Conservation (phyloP, 2,113 vertebrate species). For the Cichladusa arquata region DNA sequence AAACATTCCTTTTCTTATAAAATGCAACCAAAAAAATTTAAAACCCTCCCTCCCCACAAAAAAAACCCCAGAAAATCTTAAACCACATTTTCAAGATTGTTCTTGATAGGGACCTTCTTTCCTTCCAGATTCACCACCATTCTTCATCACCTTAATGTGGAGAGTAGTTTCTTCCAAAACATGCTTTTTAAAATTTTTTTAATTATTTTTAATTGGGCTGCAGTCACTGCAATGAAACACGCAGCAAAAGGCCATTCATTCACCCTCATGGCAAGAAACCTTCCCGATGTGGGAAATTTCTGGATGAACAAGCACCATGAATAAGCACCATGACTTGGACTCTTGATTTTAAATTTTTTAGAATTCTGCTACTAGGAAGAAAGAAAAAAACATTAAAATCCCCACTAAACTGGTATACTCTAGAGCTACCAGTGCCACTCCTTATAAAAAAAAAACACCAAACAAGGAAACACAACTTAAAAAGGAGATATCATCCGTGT, state of each 20-base stretch:
- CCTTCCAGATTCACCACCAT: not conserved
- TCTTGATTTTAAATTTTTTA: not conserved
- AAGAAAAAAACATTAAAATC: not conserved
- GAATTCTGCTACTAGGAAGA: not conserved
- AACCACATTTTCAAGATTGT: too few relatives aligned
- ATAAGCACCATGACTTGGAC: not conserved
- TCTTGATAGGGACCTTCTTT: not conserved
- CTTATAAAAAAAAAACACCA: not conserved
- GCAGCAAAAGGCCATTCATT: not conserved
- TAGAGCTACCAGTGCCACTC: fast-evolving
- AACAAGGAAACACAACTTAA: not conserved
- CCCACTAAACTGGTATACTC: fast-evolving
- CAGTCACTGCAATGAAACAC: fast-evolving
- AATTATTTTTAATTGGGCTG: not conserved
- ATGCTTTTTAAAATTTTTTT: not conserved
- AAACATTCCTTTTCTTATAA: not conserved
- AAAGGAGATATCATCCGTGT: not conserved
- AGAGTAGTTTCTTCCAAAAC: not conserved
- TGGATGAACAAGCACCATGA: not conserved
- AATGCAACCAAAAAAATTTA: too few relatives aligned
- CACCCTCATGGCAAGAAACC: not conserved
- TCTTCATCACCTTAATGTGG: not conserved
- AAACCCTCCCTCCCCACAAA: too few relatives aligned
- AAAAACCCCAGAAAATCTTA: too few relatives aligned
- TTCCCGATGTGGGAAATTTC: not conserved